These are phyloP conservation scores for Chelidonichthys spinosus DNA, from an alignment of 2,797 vertebrate genomes.

Conservation along the genomic window DNA sequence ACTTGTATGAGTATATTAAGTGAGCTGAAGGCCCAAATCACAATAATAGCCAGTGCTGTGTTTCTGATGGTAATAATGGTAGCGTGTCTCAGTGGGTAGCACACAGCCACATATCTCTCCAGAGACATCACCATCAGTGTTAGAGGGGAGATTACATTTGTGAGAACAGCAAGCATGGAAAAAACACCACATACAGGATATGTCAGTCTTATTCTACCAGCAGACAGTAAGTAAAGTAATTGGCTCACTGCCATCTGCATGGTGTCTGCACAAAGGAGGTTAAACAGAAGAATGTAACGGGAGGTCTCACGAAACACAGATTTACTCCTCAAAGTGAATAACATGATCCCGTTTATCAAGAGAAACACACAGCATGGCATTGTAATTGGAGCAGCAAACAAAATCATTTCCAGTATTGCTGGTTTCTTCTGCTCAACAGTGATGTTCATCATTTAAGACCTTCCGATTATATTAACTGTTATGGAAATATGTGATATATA, in stretches of 20 bases:
- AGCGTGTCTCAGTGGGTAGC: constrained; percentile 65
- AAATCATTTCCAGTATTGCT: no score
- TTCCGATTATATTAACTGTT: no score
- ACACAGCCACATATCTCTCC: constrained; percentile 71
- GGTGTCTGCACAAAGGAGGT: constrained; percentile 64
- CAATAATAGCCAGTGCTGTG: constrained; percentile 41
- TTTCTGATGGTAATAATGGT: constrained; percentile 54
- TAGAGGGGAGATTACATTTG: constrained; percentile 45
- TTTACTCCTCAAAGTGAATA: constrained; percentile 57
- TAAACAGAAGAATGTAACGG: constrained; percentile 59
- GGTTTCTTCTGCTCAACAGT: no score
- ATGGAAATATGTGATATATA: no score
- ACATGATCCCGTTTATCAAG: constrained; percentile 39
- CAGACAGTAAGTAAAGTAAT: constrained; percentile 21
- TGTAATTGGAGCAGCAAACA: no score
- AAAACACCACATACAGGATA: constrained; percentile 44
- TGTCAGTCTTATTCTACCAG: not conserved
- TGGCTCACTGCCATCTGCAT: constrained; percentile 24
- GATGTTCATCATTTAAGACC: no score
- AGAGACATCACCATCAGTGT: constrained; percentile 72
- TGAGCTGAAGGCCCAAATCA: constrained; percentile 30
- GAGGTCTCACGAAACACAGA: constrained; percentile 59
- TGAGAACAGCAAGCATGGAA: constrained; percentile 4
- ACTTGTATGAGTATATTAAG: no score
- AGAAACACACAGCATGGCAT: no score